These are phyloP conservation scores for Neodiprion virginianus DNA, from an alignment of 1,140 invertebrate genomes.

Conservation along the genomic window DNA sequence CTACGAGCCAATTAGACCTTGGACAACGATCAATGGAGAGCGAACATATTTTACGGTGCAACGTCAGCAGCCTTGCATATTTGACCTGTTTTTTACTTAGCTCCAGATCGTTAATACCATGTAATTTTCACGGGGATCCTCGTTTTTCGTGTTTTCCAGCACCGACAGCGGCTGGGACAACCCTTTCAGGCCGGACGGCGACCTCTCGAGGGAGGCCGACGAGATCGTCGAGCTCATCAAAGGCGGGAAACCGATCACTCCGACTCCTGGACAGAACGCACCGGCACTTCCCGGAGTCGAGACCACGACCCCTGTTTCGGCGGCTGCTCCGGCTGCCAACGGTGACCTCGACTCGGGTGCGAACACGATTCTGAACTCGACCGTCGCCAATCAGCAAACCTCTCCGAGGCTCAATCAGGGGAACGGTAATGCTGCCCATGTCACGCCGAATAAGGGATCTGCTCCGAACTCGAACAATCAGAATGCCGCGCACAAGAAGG, in stretches of 20 bases:
- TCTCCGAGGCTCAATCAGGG: constrained; percentile 49
- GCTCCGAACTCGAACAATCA: constrained; percentile 33
- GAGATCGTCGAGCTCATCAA: constrained; percentile 95
- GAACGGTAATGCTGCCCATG: constrained; percentile 55
- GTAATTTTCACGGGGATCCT: background rate
- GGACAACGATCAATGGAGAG: no score
- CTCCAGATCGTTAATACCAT: no score
- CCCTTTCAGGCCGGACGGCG: constrained; percentile 94
- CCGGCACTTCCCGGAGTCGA: constrained; percentile 55
- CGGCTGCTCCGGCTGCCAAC: constrained; percentile 18
- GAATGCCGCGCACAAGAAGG: constrained; percentile 56
- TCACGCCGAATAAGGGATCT: constrained; percentile 50
- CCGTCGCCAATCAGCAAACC: constrained; percentile 46
- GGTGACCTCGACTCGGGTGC: constrained; percentile 50
- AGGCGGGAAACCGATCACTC: constrained; percentile 84
- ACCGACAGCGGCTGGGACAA: constrained; percentile 96
- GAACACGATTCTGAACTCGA: constrained; percentile 49
- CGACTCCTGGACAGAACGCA: constrained; percentile 64
- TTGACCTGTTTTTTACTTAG: no score
- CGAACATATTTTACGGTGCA: no score
- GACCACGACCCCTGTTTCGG: constrained; percentile 6
- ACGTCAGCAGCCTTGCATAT: no score
- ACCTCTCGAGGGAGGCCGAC: constrained; percentile 92
- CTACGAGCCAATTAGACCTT: background rate
- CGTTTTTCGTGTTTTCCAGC: constrained; percentile 67